Conservation (phyloP, 2,797 vertebrate genomes). For the Oophaga sylvatica region DNA sequence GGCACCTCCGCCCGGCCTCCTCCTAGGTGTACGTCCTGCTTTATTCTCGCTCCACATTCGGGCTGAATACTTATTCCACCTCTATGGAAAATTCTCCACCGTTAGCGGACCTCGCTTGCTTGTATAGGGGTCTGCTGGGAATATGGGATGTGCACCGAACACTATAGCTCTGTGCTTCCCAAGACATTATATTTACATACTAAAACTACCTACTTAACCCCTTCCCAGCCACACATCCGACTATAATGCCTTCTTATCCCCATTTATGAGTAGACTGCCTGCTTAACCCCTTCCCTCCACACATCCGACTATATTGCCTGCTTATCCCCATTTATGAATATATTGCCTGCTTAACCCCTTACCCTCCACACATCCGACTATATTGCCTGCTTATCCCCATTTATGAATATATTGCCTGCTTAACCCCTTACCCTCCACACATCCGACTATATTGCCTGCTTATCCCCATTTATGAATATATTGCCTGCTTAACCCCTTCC, state of each 20-base stretch:
- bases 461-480: not conserved
- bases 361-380: not conserved
- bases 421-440: not conserved
- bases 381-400: not conserved
- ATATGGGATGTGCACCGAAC: constrained; percentile 6
- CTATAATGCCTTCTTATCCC: not conserved
- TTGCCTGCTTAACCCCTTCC: not conserved
- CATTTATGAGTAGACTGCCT: not conserved
- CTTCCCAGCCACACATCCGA: too few relatives aligned
- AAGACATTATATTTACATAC: not conserved
- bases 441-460: not conserved
- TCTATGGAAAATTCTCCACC: constrained; percentile 20
- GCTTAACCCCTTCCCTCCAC: too few relatives aligned
- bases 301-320: not conserved
- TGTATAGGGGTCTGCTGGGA: constrained; percentile 22
- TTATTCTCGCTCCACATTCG: not conserved
- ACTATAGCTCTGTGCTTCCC: constrained; percentile 27
- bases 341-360: not conserved
- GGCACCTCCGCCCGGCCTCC: not conserved
- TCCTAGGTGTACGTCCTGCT: not conserved
- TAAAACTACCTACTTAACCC: not conserved
- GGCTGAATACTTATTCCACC: not conserved
- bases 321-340: not conserved
- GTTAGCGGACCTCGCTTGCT: constrained; percentile 9
- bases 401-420: not conserved